Percentiles rank a stretch among this genome's conserved stretches.
phyloP scores from a whole-genome alignment of 2,888 invertebrate genomes.

The Ectemnius lituratus region DNA sequence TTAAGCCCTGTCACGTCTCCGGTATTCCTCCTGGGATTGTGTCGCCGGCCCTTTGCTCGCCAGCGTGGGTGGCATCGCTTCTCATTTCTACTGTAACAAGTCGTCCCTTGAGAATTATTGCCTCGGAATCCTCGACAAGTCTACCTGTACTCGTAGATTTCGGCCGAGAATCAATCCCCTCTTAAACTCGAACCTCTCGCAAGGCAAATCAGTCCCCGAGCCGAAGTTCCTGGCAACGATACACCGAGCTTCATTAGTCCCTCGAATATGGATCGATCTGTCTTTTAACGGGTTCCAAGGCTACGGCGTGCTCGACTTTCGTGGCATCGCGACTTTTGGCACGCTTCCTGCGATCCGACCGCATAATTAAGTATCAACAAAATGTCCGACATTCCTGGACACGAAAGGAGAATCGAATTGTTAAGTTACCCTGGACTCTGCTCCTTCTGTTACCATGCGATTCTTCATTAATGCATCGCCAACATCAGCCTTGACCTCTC shows the following conservation, averaged over 20 bases:
- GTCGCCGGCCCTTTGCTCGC: constrained; percentile 9
- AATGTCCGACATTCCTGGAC: constrained; percentile 53
- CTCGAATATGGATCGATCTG: constrained; percentile 32
- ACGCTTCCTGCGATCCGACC: constrained; percentile 53
- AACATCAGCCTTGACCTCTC: constrained; percentile 45
- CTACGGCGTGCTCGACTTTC: constrained; percentile 35
- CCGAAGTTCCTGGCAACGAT: not conserved
- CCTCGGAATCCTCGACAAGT: too few species aligned
- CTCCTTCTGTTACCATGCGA: constrained; percentile 10
- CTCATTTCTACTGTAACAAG: too few species aligned
- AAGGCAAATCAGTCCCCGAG: too few species aligned
- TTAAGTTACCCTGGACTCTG: not conserved
- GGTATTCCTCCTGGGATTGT: constrained; percentile 29
- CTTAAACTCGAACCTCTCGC: too few species aligned
- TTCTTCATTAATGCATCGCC: constrained; percentile 38
- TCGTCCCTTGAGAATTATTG: too few species aligned
- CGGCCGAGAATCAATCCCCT: too few species aligned
- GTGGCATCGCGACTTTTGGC: constrained; percentile 43
- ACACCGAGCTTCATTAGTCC: not conserved
- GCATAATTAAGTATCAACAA: constrained; percentile 55
- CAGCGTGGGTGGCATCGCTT: constrained; percentile 40
- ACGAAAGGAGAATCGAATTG: constrained; percentile 14
- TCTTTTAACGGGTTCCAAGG: constrained; percentile 49
- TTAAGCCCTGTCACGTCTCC: constrained; percentile 74
- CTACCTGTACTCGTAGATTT: too few species aligned